A percentile compares a stretch with the other conserved stretches of the same genome.
Conservation (phyloP, 2,888 invertebrate species). For the Troides oblongomaculatus region DNA sequence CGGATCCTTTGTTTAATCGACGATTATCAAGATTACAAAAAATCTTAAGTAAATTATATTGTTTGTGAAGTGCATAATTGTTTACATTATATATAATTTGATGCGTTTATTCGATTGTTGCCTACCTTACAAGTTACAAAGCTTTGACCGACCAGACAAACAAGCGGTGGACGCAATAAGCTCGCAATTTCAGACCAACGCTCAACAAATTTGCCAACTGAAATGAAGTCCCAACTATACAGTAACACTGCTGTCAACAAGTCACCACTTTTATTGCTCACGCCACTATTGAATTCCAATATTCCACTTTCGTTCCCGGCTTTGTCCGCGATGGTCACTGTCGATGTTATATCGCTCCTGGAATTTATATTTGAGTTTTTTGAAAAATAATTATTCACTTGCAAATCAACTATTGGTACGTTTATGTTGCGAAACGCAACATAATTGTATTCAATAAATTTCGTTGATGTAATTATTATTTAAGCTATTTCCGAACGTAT, state of each 20-base stretch:
- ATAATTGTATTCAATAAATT: not conserved
- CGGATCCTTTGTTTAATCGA: no score
- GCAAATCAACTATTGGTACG: not conserved
- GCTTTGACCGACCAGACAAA: slow-evolving; percentile 68
- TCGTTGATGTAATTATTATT: not conserved
- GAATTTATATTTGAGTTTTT: not conserved
- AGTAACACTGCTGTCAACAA: slow-evolving; percentile 62
- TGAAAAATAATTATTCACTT: no score
- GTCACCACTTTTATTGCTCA: slow-evolving; percentile 68
- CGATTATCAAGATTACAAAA: no score
- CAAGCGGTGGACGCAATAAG: slow-evolving; percentile 72
- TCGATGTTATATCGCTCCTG: not conserved
- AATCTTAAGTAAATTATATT: no score
- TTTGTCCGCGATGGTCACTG: slow-evolving; percentile 23
- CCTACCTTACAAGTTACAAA: slow-evolving; percentile 65
- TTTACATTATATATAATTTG: slow-evolving; percentile 31
- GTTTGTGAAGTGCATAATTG: not conserved
- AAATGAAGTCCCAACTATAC: slow-evolving; percentile 70
- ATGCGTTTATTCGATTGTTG: slow-evolving; percentile 57
- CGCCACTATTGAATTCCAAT: slow-evolving; percentile 65
- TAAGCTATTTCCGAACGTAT: slow-evolving; percentile 33
- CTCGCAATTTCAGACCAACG: slow-evolving; percentile 66
- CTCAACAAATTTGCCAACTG: slow-evolving; percentile 74
- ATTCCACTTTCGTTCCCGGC: slow-evolving; percentile 52
- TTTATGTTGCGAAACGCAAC: not conserved